phyloP scores from a whole-genome alignment of 2,113 vertebrate species.

The Larimichthys polyactis region DNA sequence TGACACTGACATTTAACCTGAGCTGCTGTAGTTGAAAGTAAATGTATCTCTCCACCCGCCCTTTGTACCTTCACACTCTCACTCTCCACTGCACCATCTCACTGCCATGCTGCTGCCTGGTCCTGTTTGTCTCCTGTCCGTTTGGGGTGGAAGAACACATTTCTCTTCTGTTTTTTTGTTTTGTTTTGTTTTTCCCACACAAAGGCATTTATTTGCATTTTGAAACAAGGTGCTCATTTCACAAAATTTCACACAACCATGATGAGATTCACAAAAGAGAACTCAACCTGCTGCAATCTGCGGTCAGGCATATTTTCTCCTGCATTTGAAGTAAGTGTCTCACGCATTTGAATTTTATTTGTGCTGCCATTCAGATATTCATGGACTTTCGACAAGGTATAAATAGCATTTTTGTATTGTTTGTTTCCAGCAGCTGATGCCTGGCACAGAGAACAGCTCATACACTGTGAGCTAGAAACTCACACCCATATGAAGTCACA shows the following conservation, averaged over 20 bases:
- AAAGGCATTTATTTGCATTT: constrained; percentile 1
- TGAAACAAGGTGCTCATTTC: constrained; percentile 2
- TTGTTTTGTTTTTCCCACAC: not conserved
- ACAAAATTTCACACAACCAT: not conserved
- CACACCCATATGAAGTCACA: not conserved
- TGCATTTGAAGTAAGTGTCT: constrained; percentile 17
- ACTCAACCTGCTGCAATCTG: not conserved
- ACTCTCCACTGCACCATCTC: not conserved
- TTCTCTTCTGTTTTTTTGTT: not conserved
- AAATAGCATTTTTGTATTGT: constrained; percentile 11
- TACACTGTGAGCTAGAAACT: not conserved
- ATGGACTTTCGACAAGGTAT: constrained; percentile 32
- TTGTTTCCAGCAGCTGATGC: constrained; percentile 30
- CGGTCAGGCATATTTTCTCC: not conserved
- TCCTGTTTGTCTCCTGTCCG: not conserved
- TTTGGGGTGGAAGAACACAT: constrained; percentile 1
- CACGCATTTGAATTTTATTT: constrained; percentile 30
- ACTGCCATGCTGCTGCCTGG: constrained; percentile 12
- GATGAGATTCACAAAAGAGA: not conserved
- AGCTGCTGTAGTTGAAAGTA: constrained; percentile 35
- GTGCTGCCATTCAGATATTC: constrained; percentile 21
- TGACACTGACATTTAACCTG: constrained; percentile 55
- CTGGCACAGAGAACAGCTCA: not conserved
- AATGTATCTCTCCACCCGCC: constrained; percentile 30
- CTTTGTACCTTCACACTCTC: constrained; percentile 36